A percentile compares a stretch with the other conserved stretches of the same genome.
Evolutionary conservation across 1,140 invertebrate genomes (phyloP).

Genomic region (Dolichoris vasculosae): DNA sequence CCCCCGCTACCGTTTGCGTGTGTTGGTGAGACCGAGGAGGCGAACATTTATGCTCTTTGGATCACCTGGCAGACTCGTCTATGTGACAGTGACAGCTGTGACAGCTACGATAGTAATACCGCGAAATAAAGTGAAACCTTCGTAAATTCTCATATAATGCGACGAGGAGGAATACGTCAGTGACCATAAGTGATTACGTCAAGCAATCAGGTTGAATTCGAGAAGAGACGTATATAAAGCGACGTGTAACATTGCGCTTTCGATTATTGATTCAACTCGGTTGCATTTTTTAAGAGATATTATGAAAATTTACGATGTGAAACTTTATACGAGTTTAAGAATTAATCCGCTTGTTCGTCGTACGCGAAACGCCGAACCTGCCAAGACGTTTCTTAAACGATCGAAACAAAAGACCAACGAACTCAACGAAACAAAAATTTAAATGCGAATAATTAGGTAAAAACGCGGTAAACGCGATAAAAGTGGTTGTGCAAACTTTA

Average conservation of each 20-base stretch:
- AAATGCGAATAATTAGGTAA: too few species aligned
- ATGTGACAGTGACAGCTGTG: background rate
- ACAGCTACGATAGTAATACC: background rate
- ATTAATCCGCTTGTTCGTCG: background rate
- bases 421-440: background rate
- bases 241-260: background rate
- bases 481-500: too few species aligned
- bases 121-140: background rate
- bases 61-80: background rate
- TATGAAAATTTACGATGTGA: background rate
- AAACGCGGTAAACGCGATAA: too few species aligned
- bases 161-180: background rate
- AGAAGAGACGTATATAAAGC: background rate
- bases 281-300: background rate
- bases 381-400: background rate
- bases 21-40: background rate
- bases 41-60: conserved; percentile 10
- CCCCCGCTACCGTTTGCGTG: conserved; percentile 47
- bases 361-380: background rate
- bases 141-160: conserved; percentile 20
- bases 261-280: conserved; percentile 3
- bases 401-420: background rate
- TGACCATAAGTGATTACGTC: conserved; percentile 12
- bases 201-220: background rate
- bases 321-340: background rate